phyloP scores from a whole-genome alignment of 2,888 invertebrate genomes.

The Eulithis prunata region DNA sequence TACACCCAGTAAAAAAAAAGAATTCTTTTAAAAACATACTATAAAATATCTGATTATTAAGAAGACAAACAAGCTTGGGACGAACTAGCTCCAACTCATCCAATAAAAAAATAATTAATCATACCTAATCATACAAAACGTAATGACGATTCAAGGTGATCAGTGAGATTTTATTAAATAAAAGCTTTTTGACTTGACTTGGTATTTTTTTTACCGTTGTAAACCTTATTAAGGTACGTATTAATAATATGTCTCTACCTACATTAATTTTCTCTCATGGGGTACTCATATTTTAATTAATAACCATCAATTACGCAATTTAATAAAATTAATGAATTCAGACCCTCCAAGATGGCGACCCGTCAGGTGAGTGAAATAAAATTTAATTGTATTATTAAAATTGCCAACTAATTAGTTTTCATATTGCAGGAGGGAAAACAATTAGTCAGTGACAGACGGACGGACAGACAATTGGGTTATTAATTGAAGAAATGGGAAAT shows the following conservation, averaged over 20 bases:
- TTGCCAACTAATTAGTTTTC: constrained; percentile 39
- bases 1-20: no score
- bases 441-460: constrained; percentile 40
- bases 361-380: constrained; percentile 40
- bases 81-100: no score
- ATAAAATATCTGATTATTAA: no score
- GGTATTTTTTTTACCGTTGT: not conserved
- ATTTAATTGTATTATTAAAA: constrained; percentile 41
- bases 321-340: constrained; percentile 38
- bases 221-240: not conserved
- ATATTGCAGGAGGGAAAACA: constrained; percentile 39
- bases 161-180: no score
- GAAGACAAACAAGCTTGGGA: no score
- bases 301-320: constrained; percentile 39
- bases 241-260: constrained; percentile 2
- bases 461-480: constrained; percentile 38
- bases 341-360: constrained; percentile 35
- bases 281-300: constrained; percentile 33
- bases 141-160: no score
- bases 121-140: no score
- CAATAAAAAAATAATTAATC: no score
- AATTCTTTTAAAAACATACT: no score
- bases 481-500: constrained; percentile 36
- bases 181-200: no score
- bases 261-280: constrained; percentile 27